A percentile compares a stretch with the other conserved stretches of the same genome.
These are phyloP conservation scores for Heteromormyrus szaboi DNA, from an alignment of 2,797 vertebrate species.

Conservation along the genomic window DNA sequence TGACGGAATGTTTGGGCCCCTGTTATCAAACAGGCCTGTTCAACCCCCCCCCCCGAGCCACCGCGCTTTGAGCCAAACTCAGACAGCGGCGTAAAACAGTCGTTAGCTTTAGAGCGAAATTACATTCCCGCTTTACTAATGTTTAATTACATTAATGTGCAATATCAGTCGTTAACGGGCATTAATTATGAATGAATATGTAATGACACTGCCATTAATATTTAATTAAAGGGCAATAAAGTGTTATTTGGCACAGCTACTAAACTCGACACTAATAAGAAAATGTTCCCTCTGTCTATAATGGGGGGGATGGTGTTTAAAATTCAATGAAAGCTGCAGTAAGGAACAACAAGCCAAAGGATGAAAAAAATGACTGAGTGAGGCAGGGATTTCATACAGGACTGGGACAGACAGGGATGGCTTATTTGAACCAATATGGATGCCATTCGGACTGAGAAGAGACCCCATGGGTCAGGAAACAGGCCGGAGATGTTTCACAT, in stretches of 20 bases:
- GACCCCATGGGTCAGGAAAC: neutral
- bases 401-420: neutral
- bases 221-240: conserved; percentile 79
- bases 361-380: neutral
- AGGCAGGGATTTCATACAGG: neutral
- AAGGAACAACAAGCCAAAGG: conserved; percentile 30
- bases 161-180: conserved; percentile 64
- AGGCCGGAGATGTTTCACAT: neutral
- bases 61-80: conserved; percentile 27
- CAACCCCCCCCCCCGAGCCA: neutral
- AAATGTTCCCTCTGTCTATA: conserved; percentile 57
- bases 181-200: conserved; percentile 75
- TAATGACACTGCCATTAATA: conserved; percentile 72
- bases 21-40: neutral
- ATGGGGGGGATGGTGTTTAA: conserved; percentile 45
- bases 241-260: conserved; percentile 74
- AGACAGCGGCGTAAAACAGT: conserved; percentile 41
- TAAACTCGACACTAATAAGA: conserved; percentile 71
- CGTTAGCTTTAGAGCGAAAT: conserved; percentile 43
- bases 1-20: conserved; percentile 24
- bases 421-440: neutral
- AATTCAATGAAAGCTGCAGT: conserved; percentile 42
- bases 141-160: conserved; percentile 78
- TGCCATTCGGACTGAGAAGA: neutral
- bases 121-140: conserved; percentile 51